Percentiles rank a stretch among this genome's conserved stretches.
phyloP scores from a whole-genome alignment of 2,797 vertebrate genomes.

The Pangasius macronema region DNA sequence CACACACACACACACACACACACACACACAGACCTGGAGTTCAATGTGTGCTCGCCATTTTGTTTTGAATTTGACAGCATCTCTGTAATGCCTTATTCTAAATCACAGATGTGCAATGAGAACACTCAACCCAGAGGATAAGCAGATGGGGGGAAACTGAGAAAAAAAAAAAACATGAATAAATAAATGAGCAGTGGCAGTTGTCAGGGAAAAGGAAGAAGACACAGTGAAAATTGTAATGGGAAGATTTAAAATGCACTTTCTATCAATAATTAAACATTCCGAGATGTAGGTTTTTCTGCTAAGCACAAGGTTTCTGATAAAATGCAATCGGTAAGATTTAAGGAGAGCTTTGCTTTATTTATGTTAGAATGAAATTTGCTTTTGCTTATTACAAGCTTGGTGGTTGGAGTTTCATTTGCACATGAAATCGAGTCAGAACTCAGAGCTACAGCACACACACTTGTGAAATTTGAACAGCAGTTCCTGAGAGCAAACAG shows the following conservation, averaged over 20 bases:
- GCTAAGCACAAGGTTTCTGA: slow-evolving; percentile 65
- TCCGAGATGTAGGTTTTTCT: slow-evolving; percentile 69
- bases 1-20: slow-evolving; percentile 31
- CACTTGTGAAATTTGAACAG: slow-evolving; percentile 67
- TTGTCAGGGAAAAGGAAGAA: slow-evolving; percentile 63
- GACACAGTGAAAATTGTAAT: slow-evolving; percentile 65
- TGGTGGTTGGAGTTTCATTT: slow-evolving; percentile 28
- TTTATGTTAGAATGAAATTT: slow-evolving; percentile 14
- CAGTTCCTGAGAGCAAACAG: slow-evolving; percentile 63
- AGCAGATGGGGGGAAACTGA: slow-evolving; percentile 44
- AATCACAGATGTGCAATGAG: slow-evolving; percentile 78
- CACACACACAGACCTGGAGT: slow-evolving; percentile 61
- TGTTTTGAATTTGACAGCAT: slow-evolving; percentile 80
- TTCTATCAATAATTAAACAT: slow-evolving; percentile 73
- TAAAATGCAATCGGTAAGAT: slow-evolving; percentile 4
- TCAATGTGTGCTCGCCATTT: slow-evolving; percentile 72
- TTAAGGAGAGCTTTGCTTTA: neutral
- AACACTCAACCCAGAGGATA: slow-evolving; percentile 71
- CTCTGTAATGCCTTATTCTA: slow-evolving; percentile 72
- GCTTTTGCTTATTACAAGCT: slow-evolving; percentile 21
- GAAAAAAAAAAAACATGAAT: slow-evolving; percentile 75
- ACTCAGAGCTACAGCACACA: slow-evolving; percentile 59
- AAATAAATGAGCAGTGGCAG: slow-evolving; percentile 76
- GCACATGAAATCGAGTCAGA: slow-evolving; percentile 31
- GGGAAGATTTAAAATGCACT: slow-evolving; percentile 69